These are phyloP conservation scores for Aradus depressus DNA, from an alignment of 2,888 invertebrate genomes.

Conservation along the genomic window DNA sequence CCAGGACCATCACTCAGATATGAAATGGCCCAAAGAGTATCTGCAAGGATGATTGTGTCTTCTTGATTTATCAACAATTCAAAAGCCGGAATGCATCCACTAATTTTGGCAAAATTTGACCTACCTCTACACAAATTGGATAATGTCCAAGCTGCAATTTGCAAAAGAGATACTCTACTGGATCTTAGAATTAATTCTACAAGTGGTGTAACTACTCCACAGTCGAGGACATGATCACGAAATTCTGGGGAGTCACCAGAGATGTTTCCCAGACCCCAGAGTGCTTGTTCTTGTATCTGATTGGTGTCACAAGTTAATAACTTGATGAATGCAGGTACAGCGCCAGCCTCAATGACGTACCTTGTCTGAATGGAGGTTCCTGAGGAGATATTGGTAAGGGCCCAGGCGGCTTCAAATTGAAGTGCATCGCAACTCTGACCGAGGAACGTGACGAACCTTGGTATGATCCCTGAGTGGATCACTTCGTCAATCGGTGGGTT, in stretches of 20 bases:
- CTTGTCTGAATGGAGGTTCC: conserved; percentile 94
- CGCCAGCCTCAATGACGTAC: conserved; percentile 87
- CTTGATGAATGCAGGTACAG: conserved; percentile 79
- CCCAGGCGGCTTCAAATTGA: conserved; percentile 98
- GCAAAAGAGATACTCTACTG: conserved; percentile 72
- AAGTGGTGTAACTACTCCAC: conserved; percentile 73
- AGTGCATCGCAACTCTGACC: conserved; percentile 35
- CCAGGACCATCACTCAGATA: conserved; percentile 93
- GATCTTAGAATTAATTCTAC: conserved; percentile 79
- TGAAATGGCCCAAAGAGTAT: conserved; percentile 93
- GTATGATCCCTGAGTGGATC: conserved; percentile 85
- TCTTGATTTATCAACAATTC: conserved; percentile 75
- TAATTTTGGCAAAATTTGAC: conserved; percentile 76
- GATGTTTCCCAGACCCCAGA: conserved; percentile 94
- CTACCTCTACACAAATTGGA: conserved; percentile 96
- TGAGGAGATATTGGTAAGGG: conserved; percentile 94
- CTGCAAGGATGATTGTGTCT: conserved; percentile 81
- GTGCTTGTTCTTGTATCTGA: conserved; percentile 92
- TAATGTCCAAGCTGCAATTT: conserved; percentile 96
- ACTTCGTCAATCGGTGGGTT: conserved; percentile 97
- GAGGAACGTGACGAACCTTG: conserved; percentile 83
- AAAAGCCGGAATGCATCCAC: conserved; percentile 71
- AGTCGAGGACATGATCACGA: conserved; percentile 78
- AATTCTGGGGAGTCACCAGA: conserved; percentile 91
- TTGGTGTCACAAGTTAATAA: conserved; percentile 68